These are phyloP conservation scores for Enteromius afrohamiltoni DNA, from an alignment of 2,797 vertebrate genomes.

Conservation along the genomic window DNA sequence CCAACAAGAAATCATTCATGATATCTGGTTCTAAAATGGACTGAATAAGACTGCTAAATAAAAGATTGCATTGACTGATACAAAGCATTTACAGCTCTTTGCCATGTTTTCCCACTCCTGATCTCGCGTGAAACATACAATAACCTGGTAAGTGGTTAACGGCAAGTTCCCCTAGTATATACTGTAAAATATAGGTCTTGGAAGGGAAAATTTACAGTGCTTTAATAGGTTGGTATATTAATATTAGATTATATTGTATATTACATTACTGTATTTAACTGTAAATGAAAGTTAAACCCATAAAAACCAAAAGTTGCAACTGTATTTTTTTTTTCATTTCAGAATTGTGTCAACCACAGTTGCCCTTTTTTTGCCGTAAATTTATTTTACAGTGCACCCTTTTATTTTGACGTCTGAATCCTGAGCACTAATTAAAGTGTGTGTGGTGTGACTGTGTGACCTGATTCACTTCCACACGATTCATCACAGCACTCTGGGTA, in stretches of 20 bases:
- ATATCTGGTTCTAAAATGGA: not conserved
- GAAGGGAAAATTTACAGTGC: too few species aligned
- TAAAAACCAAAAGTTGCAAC: too few species aligned
- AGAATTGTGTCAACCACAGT: too few species aligned
- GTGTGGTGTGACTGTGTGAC: slow-evolving; percentile 41
- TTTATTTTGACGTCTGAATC: not conserved
- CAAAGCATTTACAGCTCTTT: not conserved
- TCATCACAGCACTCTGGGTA: slow-evolving; percentile 24
- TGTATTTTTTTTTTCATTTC: too few species aligned
- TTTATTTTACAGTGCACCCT: not conserved
- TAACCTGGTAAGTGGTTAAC: too few species aligned
- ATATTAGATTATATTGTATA: too few species aligned
- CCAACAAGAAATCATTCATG: not conserved
- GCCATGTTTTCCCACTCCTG: not conserved
- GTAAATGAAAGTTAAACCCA: too few species aligned
- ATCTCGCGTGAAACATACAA: not conserved
- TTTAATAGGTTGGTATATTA: too few species aligned
- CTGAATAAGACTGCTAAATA: not conserved
- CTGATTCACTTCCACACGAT: slow-evolving; percentile 41
- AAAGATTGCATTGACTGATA: not conserved
- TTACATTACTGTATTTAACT: too few species aligned
- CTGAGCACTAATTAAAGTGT: slow-evolving; percentile 37
- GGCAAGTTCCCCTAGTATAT: too few species aligned
- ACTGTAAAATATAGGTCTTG: too few species aligned
- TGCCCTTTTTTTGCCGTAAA: too few species aligned